These are phyloP conservation scores for Romanogobio albipinnatus DNA, from an alignment of 2,113 vertebrate genomes.

Conservation along the genomic window DNA sequence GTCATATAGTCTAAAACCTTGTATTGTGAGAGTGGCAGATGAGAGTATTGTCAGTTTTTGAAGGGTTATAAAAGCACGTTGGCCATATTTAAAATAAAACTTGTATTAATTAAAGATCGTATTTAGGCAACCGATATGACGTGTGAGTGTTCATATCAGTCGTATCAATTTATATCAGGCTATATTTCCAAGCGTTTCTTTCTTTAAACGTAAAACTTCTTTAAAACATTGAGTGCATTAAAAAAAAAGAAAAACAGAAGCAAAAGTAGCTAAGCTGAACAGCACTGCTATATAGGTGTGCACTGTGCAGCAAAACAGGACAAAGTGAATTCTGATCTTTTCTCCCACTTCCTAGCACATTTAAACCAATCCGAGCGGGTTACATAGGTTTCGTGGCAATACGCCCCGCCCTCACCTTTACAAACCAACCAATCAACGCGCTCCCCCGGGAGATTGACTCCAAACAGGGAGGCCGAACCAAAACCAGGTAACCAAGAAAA, in stretches of 20 bases:
- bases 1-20: not conserved
- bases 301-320: not conserved
- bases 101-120: not conserved
- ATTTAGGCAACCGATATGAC: not conserved
- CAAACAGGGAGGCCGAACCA: constrained; percentile 76
- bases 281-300: not conserved
- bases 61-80: not conserved
- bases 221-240: not conserved
- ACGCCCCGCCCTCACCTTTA: constrained; percentile 87
- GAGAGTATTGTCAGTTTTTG: not conserved
- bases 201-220: not conserved
- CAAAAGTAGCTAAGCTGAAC: not conserved
- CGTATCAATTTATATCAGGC: not conserved
- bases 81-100: not conserved
- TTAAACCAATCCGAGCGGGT: constrained; percentile 68
- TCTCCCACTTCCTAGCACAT: constrained; percentile 67
- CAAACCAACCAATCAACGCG: constrained; percentile 73
- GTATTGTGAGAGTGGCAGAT: not conserved
- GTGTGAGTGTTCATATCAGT: too few relatives aligned
- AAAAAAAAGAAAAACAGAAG: not conserved
- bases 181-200: not conserved
- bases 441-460: constrained; percentile 67
- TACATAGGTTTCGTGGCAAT: constrained; percentile 53
- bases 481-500: constrained; percentile 86
- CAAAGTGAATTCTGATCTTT: constrained; percentile 39